Evolutionary conservation across 1,140 invertebrate genomes (phyloP).

Genomic region (Coptotermes formosanus): DNA sequence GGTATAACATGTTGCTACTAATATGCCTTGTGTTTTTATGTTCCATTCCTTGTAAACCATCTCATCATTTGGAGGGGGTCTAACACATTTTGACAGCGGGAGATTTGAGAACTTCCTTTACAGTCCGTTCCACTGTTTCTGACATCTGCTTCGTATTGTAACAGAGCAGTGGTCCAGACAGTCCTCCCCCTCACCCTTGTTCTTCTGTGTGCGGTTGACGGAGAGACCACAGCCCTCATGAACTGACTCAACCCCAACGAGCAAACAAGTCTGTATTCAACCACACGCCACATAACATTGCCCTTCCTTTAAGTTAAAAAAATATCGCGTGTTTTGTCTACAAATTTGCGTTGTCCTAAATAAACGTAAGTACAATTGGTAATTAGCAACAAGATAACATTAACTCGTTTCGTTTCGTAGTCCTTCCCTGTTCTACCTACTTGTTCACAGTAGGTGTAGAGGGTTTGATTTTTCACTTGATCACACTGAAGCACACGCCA

Average conservation of each 20-base stretch:
- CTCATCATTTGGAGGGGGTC: background rate
- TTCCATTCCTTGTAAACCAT: background rate
- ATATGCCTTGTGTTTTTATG: background rate
- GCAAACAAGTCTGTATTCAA: background rate
- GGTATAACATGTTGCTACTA: background rate
- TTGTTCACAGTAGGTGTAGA: too few species aligned
- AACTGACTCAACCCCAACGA: background rate
- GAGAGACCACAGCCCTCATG: background rate
- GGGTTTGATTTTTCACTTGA: too few species aligned
- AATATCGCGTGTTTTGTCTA: too few species aligned
- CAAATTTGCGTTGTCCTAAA: too few species aligned
- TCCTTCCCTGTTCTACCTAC: too few species aligned
- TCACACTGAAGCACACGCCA: too few species aligned
- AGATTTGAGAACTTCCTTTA: slow-evolving; percentile 1
- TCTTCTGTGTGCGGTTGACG: background rate
- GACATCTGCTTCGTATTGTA: background rate
- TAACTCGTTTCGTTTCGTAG: too few species aligned
- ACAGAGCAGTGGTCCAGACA: background rate
- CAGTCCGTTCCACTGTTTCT: background rate
- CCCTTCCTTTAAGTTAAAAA: too few species aligned
- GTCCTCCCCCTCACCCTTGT: background rate
- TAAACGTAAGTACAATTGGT: too few species aligned
- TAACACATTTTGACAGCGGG: background rate
- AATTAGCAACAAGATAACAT: too few species aligned
- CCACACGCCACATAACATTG: too few species aligned